phyloP scores from a whole-genome alignment of 2,113 vertebrate species.

The Melanerpes formicivorus region DNA sequence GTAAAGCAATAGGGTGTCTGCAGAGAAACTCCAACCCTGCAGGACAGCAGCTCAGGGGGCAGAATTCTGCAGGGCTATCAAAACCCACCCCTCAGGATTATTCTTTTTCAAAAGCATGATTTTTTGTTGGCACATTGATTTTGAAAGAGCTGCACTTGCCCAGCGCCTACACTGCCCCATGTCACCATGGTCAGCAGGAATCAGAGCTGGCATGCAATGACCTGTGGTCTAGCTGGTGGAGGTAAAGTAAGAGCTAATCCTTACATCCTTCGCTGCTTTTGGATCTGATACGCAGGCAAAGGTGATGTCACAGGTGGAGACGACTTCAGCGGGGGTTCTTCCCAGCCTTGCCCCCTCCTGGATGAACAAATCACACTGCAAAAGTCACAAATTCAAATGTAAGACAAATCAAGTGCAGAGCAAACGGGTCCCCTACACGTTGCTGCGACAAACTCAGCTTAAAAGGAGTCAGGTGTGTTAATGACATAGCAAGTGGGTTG shows the following conservation, averaged over 20 bases:
- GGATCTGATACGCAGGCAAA: slow-evolving; percentile 98
- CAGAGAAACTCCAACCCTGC: slow-evolving; percentile 10
- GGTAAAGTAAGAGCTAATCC: slow-evolving; percentile 74
- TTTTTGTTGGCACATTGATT: background rate
- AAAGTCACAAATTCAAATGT: slow-evolving; percentile 74
- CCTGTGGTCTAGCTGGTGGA: background rate
- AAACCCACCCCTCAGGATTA: background rate
- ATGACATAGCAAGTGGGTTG: background rate
- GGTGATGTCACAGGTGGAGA: slow-evolving; percentile 97
- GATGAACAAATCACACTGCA: slow-evolving; percentile 98
- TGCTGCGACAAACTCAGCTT: background rate
- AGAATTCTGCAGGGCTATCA: background rate
- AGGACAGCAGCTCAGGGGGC: background rate
- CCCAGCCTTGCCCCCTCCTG: slow-evolving; percentile 96
- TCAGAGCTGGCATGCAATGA: background rate
- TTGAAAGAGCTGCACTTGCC: background rate
- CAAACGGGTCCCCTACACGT: slow-evolving; percentile 13
- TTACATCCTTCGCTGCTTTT: slow-evolving; percentile 97
- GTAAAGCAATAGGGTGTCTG: slow-evolving; percentile 81
- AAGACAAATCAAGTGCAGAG: slow-evolving; percentile 51
- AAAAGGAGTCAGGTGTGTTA: background rate
- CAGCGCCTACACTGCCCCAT: background rate
- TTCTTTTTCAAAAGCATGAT: background rate
- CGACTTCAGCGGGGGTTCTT: slow-evolving; percentile 96
- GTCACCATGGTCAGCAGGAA: background rate